phyloP scores from a whole-genome alignment of 2,113 vertebrate genomes.

The Misgurnus anguillicaudatus region DNA sequence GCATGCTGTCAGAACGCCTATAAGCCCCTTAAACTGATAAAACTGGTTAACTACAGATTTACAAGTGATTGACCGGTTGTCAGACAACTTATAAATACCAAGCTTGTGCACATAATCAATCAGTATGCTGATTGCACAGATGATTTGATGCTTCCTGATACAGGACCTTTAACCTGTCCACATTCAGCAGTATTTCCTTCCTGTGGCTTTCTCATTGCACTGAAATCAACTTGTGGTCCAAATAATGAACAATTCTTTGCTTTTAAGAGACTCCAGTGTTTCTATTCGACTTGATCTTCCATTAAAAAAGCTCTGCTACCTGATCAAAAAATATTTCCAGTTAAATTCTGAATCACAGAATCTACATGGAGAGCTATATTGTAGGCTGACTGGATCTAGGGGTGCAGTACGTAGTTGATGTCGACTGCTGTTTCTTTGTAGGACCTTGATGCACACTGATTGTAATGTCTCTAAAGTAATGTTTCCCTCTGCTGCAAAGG shows the following conservation, averaged over 20 bases:
- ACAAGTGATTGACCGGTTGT: too few species aligned
- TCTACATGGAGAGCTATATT: constrained; percentile 6
- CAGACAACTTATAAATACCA: too few species aligned
- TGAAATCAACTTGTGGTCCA: constrained; percentile 30
- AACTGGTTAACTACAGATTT: too few species aligned
- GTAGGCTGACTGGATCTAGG: neutral
- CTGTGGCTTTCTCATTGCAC: neutral
- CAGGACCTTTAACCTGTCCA: constrained; percentile 33
- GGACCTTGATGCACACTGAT: constrained; percentile 22
- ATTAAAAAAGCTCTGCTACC: constrained; percentile 10
- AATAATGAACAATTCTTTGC: constrained; percentile 30
- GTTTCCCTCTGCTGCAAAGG: constrained; percentile 1
- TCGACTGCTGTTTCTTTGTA: constrained; percentile 12
- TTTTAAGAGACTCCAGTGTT: neutral
- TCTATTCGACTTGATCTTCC: constrained; percentile 15
- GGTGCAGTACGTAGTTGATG: constrained; percentile 13
- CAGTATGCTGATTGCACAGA: neutral
- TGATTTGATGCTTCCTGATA: constrained; percentile 37
- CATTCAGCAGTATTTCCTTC: constrained; percentile 22
- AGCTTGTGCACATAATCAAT: neutral
- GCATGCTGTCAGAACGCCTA: too few species aligned
- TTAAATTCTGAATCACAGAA: constrained; percentile 15
- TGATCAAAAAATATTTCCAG: neutral
- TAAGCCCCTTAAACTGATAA: too few species aligned
- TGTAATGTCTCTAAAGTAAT: constrained; percentile 24